Percentiles rank a stretch among this genome's conserved stretches.
phyloP scores from a whole-genome alignment of 37 sponge, comb jelly and placozoan species.

The Diacarnus erythraeanus region DNA sequence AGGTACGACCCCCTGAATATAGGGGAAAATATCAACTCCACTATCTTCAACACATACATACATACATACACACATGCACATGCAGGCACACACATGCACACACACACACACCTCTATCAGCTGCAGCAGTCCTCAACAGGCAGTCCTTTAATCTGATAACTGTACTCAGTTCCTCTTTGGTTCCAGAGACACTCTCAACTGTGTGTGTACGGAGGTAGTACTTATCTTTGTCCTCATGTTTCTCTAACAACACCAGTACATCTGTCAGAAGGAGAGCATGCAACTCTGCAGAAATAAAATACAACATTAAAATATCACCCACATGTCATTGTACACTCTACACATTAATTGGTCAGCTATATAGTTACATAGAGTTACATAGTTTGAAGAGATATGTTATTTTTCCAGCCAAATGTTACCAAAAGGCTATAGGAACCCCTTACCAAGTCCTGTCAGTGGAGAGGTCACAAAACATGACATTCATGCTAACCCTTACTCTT shows the following conservation, averaged over 20 bases:
- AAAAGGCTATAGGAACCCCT: too few species aligned
- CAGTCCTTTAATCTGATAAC: slow-evolving; percentile 63
- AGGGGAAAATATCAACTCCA: too few species aligned
- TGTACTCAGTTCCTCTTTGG: slow-evolving; percentile 66
- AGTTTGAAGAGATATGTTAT: too few species aligned
- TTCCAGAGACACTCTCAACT: slow-evolving; percentile 40
- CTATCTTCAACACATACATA: too few species aligned
- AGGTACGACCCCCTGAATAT: slow-evolving; percentile 62
- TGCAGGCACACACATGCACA: not conserved
- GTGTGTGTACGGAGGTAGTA: slow-evolving; percentile 57
- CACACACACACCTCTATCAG: slow-evolving; percentile 66
- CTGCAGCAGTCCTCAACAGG: slow-evolving; percentile 56
- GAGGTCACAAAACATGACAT: too few species aligned
- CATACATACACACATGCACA: slow-evolving; percentile 34
- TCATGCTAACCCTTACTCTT: too few species aligned
- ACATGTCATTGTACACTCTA: too few species aligned
- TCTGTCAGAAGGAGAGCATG: slow-evolving; percentile 73
- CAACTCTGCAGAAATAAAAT: slow-evolving; percentile 59
- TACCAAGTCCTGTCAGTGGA: too few species aligned
- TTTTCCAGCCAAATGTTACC: too few species aligned
- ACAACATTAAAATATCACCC: too few species aligned
- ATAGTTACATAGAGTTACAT: too few species aligned
- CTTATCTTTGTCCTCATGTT: slow-evolving; percentile 53
- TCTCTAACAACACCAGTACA: slow-evolving; percentile 68
- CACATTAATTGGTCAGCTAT: too few species aligned